Percentiles rank a stretch among this genome's conserved stretches.
Evolutionary conservation across 2,113 vertebrate species (phyloP).

Genomic region (Pteropus alecto): DNA sequence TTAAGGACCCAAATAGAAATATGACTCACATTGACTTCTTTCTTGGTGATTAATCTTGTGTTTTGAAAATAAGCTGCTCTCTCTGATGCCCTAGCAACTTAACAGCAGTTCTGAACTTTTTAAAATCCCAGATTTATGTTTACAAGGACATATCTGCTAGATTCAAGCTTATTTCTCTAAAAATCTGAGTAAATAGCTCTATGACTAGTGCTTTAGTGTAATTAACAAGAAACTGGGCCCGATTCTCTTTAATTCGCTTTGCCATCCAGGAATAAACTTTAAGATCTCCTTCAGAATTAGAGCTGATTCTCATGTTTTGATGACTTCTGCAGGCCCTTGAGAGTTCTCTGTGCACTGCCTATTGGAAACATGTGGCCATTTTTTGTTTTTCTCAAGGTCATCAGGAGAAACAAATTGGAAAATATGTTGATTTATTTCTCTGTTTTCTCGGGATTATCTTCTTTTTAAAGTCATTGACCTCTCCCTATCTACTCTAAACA

Average conservation of each 20-base stretch:
- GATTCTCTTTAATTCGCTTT: neutral
- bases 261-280: neutral
- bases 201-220: neutral
- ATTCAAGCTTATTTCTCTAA: neutral
- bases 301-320: neutral
- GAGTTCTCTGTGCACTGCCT: neutral
- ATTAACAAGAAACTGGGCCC: neutral
- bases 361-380: neutral
- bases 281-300: neutral
- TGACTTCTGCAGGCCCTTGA: neutral
- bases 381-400: neutral
- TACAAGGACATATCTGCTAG: neutral
- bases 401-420: neutral
- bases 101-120: neutral
- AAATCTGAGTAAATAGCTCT: neutral
- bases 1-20: neutral
- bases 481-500: neutral
- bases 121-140: neutral
- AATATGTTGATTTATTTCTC: neutral
- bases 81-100: neutral
- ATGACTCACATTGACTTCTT: neutral
- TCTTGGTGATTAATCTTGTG: neutral
- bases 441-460: neutral
- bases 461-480: neutral
- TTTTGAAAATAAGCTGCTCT: neutral